Evolutionary conservation across 2,797 vertebrate genomes (phyloP), one percentile per base, ranked within the genome.

Genomic region (Synanceia verrucosa): DNA sequence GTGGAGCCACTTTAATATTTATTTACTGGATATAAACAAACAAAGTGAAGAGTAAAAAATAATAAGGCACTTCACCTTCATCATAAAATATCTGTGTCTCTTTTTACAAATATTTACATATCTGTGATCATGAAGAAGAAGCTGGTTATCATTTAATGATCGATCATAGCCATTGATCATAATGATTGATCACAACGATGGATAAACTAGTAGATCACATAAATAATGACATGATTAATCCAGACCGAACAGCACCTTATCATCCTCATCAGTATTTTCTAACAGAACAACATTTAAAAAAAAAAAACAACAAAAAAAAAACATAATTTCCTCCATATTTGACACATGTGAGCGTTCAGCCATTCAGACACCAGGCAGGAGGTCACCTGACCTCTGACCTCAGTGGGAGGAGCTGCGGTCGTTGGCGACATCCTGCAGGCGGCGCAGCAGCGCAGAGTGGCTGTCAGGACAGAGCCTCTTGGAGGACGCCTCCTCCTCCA

Each of bases 371-470:
- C n/a, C 43, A 21, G 39, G 39, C 39, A 41, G 43, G 43, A 44
- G 21, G 43, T 19, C n/a, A 2, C 43, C 43, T n/a, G 39, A 41
- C 9, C 39, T 41, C 14, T 52, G 31, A 18, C 3, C 56, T 96
- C 93, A 98, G 88, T 96, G 96, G 61, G 94, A 92, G 23, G 93
- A 94, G 46, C 95, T 96, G 46, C 97, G 89, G 92, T 99, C 97
- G 1, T 96, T 97, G 1, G 97, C 97, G 31, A 99, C 97, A 0
- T 97, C 97, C 84, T 98, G 97, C 1, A 99, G 94, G 3, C 97
- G 94, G 36, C 96, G 89, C 2, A 96, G 21, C 48, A 98, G 93
- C 24, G 96, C 96, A 0, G 95, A 96, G 80, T 97, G 96, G 46
- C 95, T 96, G 89, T 98, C 96, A 6, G 95, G 95, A 73, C 97